Percentiles rank a stretch among this genome's conserved stretches.
phyloP scores from a whole-genome alignment of 2,113 vertebrate species.

The Pollimyrus isidori region DNA sequence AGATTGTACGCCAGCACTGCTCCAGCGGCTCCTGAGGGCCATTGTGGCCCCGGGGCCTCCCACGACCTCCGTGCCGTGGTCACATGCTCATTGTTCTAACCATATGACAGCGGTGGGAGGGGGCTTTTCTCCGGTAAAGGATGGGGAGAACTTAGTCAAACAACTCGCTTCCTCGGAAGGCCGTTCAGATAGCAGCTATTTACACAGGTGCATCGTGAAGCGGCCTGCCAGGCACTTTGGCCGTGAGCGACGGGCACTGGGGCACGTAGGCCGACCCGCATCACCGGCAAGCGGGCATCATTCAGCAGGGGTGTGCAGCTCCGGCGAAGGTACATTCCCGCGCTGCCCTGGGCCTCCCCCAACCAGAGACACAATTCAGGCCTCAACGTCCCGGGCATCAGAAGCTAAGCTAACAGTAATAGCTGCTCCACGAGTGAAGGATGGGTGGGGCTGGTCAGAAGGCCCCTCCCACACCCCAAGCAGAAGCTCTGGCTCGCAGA shows the following conservation, averaged over 20 bases:
- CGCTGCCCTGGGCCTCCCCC: neutral
- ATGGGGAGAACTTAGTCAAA: conserved; percentile 54
- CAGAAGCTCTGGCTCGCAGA: neutral
- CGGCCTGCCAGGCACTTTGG: neutral
- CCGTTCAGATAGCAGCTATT: conserved; percentile 37
- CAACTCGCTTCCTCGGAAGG: conserved; percentile 38
- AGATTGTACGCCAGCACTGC: neutral
- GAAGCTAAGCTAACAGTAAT: neutral
- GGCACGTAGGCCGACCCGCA: neutral
- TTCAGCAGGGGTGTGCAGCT: neutral
- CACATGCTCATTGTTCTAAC: neutral
- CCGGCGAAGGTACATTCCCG: neutral
- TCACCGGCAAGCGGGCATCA: neutral
- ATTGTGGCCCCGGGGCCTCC: neutral
- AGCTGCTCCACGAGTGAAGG: neutral
- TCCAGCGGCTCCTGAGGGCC: neutral
- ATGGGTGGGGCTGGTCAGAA: neutral
- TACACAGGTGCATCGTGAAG: conserved; percentile 37
- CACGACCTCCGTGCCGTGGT: neutral
- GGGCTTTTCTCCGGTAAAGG: conserved; percentile 8
- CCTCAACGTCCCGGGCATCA: neutral
- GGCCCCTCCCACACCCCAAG: neutral
- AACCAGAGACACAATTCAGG: neutral
- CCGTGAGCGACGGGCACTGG: conserved; percentile 25
- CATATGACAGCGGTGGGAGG: conserved; percentile 19